These are phyloP conservation scores for Adineta ricciae DNA, from an alignment of 2,888 invertebrate species.

Conservation along the genomic window DNA sequence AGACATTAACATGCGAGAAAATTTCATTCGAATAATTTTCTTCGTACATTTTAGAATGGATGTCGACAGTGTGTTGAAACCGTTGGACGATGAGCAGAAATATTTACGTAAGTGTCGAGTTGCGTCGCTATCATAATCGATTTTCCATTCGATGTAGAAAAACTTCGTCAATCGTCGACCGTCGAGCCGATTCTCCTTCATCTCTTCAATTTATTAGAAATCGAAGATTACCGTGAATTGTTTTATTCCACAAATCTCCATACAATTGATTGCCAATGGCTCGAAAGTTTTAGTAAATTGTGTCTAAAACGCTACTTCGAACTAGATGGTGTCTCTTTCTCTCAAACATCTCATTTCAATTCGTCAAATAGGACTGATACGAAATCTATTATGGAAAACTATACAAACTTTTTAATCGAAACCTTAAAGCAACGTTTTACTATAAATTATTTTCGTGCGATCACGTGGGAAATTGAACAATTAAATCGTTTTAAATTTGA, in stretches of 20 bases:
- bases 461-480: neutral
- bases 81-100: neutral
- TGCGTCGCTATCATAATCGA: too few relatives aligned
- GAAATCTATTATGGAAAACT: neutral
- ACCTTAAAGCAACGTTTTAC: neutral
- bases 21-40: neutral
- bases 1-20: neutral
- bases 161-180: neutral
- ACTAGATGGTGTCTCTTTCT: neutral
- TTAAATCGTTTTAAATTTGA: slow-evolving; percentile 8
- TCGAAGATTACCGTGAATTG: slow-evolving; percentile 4
- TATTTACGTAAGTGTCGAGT: neutral
- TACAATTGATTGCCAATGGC: neutral
- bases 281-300: neutral
- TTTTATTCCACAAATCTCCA: neutral
- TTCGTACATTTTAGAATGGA: slow-evolving; percentile 3
- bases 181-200: neutral
- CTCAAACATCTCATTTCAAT: neutral
- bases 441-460: neutral
- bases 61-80: neutral
- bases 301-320: neutral
- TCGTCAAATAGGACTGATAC: neutral
- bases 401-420: slow-evolving; percentile 11
- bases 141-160: neutral
- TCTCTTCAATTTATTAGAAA: slow-evolving; percentile 10